phyloP scores from a whole-genome alignment of 2,797 vertebrate genomes.

The Acanthiza pusilla region DNA sequence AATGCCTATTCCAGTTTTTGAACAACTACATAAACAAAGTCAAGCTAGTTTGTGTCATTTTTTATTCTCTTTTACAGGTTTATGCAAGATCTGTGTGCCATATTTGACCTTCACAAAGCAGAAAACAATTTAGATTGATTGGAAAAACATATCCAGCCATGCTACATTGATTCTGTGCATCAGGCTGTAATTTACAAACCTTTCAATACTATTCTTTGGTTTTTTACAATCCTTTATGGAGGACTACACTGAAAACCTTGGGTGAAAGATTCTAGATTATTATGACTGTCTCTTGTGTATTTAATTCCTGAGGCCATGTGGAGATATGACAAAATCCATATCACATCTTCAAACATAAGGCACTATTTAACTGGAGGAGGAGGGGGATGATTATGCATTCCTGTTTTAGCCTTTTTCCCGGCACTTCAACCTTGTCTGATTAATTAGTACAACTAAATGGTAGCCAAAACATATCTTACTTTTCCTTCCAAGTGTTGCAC shows the following conservation, averaged over 20 bases:
- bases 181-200: background rate
- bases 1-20: background rate
- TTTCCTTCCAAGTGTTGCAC: background rate
- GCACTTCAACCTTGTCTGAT: background rate
- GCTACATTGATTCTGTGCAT: background rate
- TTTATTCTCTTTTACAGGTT: background rate
- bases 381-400: background rate
- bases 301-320: background rate
- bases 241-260: background rate
- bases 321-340: background rate
- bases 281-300: background rate
- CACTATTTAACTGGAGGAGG: background rate
- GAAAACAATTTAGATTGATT: background rate
- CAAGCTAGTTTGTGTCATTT: background rate
- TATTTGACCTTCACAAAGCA: background rate
- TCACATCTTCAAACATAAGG: background rate
- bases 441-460: background rate
- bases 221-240: background rate
- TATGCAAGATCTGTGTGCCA: background rate
- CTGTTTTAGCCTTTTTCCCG: background rate
- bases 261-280: background rate
- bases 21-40: background rate
- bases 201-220: background rate
- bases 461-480: background rate
- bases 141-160: background rate